Evolutionary conservation across 92 coral and sea anemone genomes (phyloP).

Genomic region (Diadumene lineata): DNA sequence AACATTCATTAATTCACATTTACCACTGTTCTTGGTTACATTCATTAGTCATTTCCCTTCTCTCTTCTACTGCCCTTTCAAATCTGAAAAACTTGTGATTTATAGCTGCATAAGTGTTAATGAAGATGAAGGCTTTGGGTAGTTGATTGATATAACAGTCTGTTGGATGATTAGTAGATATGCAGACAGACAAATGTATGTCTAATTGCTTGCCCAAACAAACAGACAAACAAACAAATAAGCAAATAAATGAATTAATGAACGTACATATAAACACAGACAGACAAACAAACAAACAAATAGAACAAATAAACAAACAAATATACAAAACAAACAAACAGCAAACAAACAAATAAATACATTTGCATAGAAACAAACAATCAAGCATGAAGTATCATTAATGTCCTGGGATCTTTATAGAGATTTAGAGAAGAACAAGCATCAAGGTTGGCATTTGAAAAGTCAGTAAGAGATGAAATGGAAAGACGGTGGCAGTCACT

Average conservation of each 20-base stretch:
- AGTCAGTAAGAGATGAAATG: slow-evolving; percentile 84
- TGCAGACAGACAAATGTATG: background rate
- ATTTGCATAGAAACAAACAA: background rate
- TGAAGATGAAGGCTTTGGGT: too few relatives aligned
- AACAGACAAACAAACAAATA: background rate
- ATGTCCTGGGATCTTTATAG: too few relatives aligned
- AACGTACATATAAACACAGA: background rate
- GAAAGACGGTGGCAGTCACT: slow-evolving; percentile 90
- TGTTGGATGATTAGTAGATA: background rate
- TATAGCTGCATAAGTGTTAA: too few relatives aligned
- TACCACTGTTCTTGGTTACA: too few relatives aligned
- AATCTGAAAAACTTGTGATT: too few relatives aligned
- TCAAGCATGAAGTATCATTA: background rate
- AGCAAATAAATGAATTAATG: background rate
- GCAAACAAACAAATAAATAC: background rate
- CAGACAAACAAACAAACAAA: background rate
- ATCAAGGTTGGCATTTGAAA: slow-evolving; percentile 81
- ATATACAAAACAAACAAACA: background rate
- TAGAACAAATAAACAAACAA: background rate
- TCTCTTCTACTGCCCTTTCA: too few relatives aligned
- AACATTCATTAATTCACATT: too few relatives aligned
- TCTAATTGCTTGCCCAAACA: too few relatives aligned
- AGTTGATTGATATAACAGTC: too few relatives aligned
- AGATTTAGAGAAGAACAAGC: slow-evolving; percentile 90
- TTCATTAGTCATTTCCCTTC: too few relatives aligned